These are phyloP conservation scores for Drosophila tristis DNA, from an alignment of 1,140 invertebrate genomes.

Conservation along the genomic window DNA sequence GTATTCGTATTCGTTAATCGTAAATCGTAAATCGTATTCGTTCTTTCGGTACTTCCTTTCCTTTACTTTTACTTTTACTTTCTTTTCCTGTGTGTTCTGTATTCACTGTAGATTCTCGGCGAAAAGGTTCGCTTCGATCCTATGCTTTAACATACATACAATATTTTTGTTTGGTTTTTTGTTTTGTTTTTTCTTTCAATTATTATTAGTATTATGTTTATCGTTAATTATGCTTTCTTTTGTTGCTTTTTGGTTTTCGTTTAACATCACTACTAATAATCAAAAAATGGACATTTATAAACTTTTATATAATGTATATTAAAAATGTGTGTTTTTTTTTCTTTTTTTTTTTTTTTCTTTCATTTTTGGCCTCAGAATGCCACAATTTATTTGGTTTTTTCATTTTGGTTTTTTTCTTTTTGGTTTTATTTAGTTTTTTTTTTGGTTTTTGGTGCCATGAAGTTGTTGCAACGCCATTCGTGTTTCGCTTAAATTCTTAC, in stretches of 20 bases:
- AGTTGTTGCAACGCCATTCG: constrained; percentile 52
- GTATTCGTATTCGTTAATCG: constrained; percentile 23
- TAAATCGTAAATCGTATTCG: too few species aligned
- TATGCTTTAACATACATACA: constrained; percentile 69
- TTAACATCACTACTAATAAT: constrained; percentile 82
- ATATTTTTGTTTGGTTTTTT: constrained; percentile 6
- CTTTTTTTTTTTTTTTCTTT: constrained; percentile 16
- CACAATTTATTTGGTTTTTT: constrained; percentile 32
- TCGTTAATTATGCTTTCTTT: constrained; percentile 56
- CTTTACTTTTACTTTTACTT: constrained; percentile 24
- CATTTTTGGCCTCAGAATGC: constrained; percentile 35
- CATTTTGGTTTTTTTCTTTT: background rate
- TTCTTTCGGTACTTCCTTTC: constrained; percentile 14
- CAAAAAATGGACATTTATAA: constrained; percentile 83
- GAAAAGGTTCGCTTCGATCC: constrained; percentile 39
- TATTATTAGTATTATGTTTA: constrained; percentile 62
- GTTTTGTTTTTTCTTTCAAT: constrained; percentile 34
- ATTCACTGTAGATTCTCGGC: constrained; percentile 5
- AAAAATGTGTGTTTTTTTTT: constrained; percentile 58
- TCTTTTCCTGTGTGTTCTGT: constrained; percentile 4
- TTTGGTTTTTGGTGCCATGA: constrained; percentile 53
- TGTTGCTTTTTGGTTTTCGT: constrained; percentile 22
- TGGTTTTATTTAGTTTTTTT: constrained; percentile 1
- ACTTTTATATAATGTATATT: constrained; percentile 74
- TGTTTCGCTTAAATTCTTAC: constrained; percentile 37